These are phyloP conservation scores for Tokudaia muenninki DNA, from an alignment of 2,797 vertebrate species.

Conservation along the genomic window DNA sequence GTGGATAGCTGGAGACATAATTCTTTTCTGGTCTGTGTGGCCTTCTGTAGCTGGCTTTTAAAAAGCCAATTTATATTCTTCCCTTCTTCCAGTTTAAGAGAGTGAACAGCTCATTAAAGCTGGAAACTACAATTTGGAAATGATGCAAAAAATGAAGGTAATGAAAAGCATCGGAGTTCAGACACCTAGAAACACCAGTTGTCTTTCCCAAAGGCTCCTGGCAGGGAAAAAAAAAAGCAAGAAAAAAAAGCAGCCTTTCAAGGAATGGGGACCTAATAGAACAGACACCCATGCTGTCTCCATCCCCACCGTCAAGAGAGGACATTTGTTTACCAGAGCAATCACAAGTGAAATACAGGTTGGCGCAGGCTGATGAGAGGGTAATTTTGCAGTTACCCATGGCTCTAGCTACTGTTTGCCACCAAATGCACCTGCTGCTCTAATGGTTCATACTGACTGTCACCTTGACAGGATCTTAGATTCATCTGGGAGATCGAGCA, in stretches of 20 bases:
- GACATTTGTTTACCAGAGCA: not conserved
- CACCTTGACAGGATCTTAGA: not conserved
- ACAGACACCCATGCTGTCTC: not conserved
- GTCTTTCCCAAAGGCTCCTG: slow-evolving; percentile 42
- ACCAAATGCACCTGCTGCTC: not conserved
- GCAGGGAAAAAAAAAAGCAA: not conserved
- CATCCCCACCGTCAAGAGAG: not conserved
- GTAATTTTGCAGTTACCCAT: not conserved
- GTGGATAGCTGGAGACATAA: not conserved
- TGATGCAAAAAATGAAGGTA: slow-evolving; percentile 64
- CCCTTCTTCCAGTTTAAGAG: not conserved
- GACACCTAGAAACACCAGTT: slow-evolving; percentile 44
- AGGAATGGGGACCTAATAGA: slow-evolving; percentile 6
- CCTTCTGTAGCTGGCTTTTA: not conserved
- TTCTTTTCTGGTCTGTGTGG: not conserved
- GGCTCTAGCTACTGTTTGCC: not conserved
- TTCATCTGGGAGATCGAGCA: not conserved
- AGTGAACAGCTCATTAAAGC: slow-evolving; percentile 34
- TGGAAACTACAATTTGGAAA: slow-evolving; percentile 64
- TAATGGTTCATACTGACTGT: not conserved
- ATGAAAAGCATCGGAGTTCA: slow-evolving; percentile 60
- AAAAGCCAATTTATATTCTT: slow-evolving; percentile 35
- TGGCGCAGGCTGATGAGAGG: not conserved
- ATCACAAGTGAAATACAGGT: not conserved
- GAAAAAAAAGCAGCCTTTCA: not conserved